Conservation (phyloP, 2,797 vertebrate genomes). For the Sebastes iracundus region DNA sequence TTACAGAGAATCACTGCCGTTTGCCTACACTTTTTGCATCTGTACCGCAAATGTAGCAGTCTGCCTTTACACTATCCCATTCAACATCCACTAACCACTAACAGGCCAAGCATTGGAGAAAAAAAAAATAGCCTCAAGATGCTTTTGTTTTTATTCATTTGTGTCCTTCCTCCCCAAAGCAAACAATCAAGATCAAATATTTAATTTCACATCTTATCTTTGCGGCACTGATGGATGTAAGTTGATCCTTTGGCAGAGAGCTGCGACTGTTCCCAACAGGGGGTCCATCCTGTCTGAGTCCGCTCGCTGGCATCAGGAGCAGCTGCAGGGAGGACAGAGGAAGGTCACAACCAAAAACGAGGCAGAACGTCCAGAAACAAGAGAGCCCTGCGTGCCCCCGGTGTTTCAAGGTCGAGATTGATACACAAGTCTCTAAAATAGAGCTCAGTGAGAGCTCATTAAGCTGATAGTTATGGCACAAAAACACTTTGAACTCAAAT, state of each 20-base stretch:
- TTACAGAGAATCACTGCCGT: slow-evolving; percentile 45
- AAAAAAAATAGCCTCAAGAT: not conserved
- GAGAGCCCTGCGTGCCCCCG: slow-evolving; percentile 36
- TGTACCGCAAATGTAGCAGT: slow-evolving; percentile 27
- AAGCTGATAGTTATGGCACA: slow-evolving; percentile 45
- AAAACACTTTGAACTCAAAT: slow-evolving; percentile 39
- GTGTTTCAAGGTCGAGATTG: slow-evolving; percentile 69
- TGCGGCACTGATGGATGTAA: slow-evolving; percentile 60
- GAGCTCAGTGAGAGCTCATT: slow-evolving; percentile 66
- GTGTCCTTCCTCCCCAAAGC: slow-evolving; percentile 18
- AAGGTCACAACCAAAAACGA: slow-evolving; percentile 71
- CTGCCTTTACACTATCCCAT: not conserved
- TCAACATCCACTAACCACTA: slow-evolving; percentile 12
- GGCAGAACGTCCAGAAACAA: slow-evolving; percentile 65
- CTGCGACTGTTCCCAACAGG: slow-evolving; percentile 65
- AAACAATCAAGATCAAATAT: slow-evolving; percentile 51
- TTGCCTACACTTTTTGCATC: slow-evolving; percentile 29
- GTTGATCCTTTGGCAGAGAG: slow-evolving; percentile 69
- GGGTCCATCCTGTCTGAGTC: slow-evolving; percentile 62
- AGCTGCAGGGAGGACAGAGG: slow-evolving; percentile 72
- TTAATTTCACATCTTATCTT: slow-evolving; percentile 60
- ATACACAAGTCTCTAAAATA: slow-evolving; percentile 46
- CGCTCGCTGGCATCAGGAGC: slow-evolving; percentile 71
- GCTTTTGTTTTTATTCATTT: not conserved
- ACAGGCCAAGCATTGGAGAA: not conserved